phyloP scores from a whole-genome alignment of 2,113 vertebrate genomes.

The Apodemus speciosus region DNA sequence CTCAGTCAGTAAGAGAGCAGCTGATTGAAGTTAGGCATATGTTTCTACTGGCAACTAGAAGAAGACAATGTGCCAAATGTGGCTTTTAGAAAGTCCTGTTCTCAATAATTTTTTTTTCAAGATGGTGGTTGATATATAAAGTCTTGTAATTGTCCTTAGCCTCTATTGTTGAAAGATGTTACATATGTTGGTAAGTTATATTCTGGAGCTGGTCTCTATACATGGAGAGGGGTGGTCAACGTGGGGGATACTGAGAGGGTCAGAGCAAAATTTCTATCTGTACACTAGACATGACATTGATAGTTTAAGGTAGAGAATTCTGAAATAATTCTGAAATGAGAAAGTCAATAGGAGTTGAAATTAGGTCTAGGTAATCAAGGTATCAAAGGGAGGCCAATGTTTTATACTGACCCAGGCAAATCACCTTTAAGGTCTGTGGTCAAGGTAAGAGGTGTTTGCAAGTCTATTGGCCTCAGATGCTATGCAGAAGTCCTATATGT shows the following conservation, averaged over 20 bases:
- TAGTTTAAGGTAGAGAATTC: neutral
- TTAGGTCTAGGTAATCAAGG: neutral
- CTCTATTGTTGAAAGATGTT: neutral
- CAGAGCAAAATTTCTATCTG: neutral
- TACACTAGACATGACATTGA: neutral
- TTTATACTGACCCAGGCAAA: neutral
- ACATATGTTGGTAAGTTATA: neutral
- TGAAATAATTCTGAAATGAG: neutral
- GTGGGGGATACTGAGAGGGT: neutral
- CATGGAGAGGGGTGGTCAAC: neutral
- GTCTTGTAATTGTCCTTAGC: neutral
- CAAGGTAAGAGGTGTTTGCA: neutral
- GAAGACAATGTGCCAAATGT: neutral
- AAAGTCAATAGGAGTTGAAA: neutral
- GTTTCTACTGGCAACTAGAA: neutral
- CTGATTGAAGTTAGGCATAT: neutral
- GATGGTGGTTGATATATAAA: neutral
- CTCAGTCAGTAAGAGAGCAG: conserved; percentile 10
- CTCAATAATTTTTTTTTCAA: neutral
- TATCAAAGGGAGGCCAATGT: neutral
- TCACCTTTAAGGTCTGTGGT: neutral
- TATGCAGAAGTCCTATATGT: neutral
- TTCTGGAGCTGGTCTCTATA: neutral
- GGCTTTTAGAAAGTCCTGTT: neutral
- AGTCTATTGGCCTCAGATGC: neutral